These are phyloP conservation scores for Rotaria magnacalcarata DNA, from an alignment of 2,888 invertebrate genomes.

Conservation along the genomic window DNA sequence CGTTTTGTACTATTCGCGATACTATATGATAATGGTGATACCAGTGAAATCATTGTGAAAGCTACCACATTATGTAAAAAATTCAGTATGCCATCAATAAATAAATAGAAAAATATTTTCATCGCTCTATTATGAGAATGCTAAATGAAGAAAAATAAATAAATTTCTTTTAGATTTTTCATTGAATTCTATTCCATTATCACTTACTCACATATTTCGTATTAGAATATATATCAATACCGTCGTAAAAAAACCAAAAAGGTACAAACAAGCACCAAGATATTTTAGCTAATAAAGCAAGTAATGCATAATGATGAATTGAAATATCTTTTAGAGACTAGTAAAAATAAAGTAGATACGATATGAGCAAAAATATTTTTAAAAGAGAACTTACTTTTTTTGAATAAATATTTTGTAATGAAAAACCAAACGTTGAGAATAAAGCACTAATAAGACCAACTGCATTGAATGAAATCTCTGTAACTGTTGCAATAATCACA, in stretches of 20 bases:
- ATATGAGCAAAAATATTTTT: too few relatives aligned
- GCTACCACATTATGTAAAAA: constrained; percentile 92
- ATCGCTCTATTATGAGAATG: constrained; percentile 10
- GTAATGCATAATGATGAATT: constrained; percentile 79
- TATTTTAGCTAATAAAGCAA: constrained; percentile 73
- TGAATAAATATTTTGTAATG: constrained; percentile 86
- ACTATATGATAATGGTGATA: constrained; percentile 88
- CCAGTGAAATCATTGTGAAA: constrained; percentile 79
- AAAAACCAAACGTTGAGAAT: constrained; percentile 81
- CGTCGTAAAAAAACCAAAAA: constrained; percentile 73
- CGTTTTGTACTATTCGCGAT: constrained; percentile 91
- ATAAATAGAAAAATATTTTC: constrained; percentile 62
- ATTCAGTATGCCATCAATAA: constrained; percentile 78
- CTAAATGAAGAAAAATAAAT: not conserved
- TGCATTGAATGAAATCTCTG: constrained; percentile 83
- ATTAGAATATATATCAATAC: constrained; percentile 66
- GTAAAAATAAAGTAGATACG: constrained; percentile 43
- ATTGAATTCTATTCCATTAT: not conserved
- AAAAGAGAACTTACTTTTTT: constrained; percentile 70
- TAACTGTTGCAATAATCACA: constrained; percentile 82
- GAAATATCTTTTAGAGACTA: constrained; percentile 78
- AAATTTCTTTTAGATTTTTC: not conserved
- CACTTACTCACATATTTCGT: constrained; percentile 65
- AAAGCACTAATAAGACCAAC: constrained; percentile 79
- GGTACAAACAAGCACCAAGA: constrained; percentile 77